phyloP scores from a whole-genome alignment of 2,113 vertebrate species.

The Chaetodon trifascialis region DNA sequence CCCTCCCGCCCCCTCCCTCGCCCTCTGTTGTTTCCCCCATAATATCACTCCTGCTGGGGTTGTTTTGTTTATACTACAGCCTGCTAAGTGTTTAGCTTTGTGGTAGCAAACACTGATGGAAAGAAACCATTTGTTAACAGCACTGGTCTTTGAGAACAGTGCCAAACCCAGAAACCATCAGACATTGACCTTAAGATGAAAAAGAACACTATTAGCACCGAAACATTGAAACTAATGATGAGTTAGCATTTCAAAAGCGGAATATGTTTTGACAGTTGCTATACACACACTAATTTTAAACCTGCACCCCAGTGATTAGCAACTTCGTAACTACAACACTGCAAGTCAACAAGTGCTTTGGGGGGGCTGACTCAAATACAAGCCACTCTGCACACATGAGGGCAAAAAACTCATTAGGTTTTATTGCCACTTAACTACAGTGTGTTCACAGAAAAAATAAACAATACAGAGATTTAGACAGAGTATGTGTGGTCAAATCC shows the following conservation, averaged over 20 bases:
- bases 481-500: slow-evolving; percentile 31
- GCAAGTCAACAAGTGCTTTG: slow-evolving; percentile 66
- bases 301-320: slow-evolving; percentile 55
- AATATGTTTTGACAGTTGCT: slow-evolving; percentile 79
- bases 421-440: slow-evolving; percentile 53
- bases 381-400: slow-evolving; percentile 6
- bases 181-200: slow-evolving; percentile 56
- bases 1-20: too few relatives aligned
- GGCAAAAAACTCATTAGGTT: slow-evolving; percentile 50
- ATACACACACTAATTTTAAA: slow-evolving; percentile 64
- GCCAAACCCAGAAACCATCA: slow-evolving; percentile 59
- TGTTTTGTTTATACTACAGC: slow-evolving; percentile 59
- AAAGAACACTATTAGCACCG: slow-evolving; percentile 55
- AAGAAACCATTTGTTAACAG: slow-evolving; percentile 63
- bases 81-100: slow-evolving; percentile 66
- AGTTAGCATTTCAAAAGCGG: slow-evolving; percentile 61
- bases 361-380: slow-evolving; percentile 29
- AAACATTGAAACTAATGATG: slow-evolving; percentile 61
- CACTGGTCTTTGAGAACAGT: slow-evolving; percentile 14
- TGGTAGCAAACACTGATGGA: slow-evolving; percentile 64
- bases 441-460: slow-evolving; percentile 36
- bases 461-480: slow-evolving; percentile 55
- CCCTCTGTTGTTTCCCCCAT: slow-evolving; percentile 6
- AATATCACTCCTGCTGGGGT: slow-evolving; percentile 41
- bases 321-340: slow-evolving; percentile 61